A percentile compares a stretch with the other conserved stretches of the same genome.
These are phyloP conservation scores for Bimastos eiseni DNA, from an alignment of 2,888 invertebrate genomes.

Conservation along the genomic window DNA sequence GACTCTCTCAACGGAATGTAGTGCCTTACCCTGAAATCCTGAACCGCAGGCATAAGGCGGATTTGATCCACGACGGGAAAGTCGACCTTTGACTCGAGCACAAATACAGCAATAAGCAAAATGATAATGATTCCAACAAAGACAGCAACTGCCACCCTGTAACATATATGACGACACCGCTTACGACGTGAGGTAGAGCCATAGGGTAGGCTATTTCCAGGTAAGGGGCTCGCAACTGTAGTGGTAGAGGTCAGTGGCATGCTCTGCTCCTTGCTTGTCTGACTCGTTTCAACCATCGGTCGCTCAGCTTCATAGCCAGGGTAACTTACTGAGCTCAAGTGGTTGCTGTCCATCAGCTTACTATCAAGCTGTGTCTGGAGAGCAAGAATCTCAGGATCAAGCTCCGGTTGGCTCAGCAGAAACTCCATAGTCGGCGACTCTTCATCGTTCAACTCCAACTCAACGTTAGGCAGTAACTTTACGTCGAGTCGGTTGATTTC, in stretches of 20 bases:
- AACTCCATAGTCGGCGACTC: not conserved
- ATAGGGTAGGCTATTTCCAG: not conserved
- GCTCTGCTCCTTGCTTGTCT: not conserved
- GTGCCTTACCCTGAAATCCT: conserved; percentile 9
- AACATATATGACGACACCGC: not conserved
- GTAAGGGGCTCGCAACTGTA: not conserved
- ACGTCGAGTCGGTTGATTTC: not conserved
- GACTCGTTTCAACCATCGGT: not conserved
- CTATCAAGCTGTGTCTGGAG: conserved; percentile 4
- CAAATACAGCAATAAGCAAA: conserved; percentile 8
- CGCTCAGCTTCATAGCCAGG: not conserved
- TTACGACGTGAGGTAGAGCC: not conserved
- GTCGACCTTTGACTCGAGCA: conserved; percentile 20
- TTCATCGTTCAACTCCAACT: not conserved
- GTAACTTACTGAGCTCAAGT: not conserved
- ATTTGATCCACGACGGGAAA: not conserved
- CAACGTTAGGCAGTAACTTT: not conserved
- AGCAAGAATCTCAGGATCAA: not conserved
- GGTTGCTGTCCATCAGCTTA: not conserved
- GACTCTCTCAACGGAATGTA: not conserved
- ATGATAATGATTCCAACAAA: not conserved
- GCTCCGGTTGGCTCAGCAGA: not conserved
- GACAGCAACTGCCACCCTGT: not conserved
- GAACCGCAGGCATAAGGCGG: conserved; percentile 3
- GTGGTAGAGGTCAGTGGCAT: not conserved